These are phyloP conservation scores for Calcarius ornatus DNA, from an alignment of 2,113 vertebrate genomes.

Conservation along the genomic window DNA sequence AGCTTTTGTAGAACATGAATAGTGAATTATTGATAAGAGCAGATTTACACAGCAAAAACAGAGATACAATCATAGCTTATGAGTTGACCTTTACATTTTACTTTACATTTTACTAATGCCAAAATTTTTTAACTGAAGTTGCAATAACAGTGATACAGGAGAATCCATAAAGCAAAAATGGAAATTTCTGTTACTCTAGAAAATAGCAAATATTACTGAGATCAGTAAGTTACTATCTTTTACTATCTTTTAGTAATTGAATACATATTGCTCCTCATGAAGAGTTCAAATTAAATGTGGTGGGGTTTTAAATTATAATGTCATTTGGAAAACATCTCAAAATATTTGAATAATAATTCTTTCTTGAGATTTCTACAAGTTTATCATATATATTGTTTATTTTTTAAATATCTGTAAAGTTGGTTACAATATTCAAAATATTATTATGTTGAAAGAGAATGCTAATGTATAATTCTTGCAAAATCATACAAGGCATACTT, in stretches of 20 bases:
- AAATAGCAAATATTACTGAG: conserved; percentile 32
- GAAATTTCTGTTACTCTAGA: not conserved
- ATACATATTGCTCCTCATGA: not conserved
- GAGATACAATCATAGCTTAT: not conserved
- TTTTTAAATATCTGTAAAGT: not conserved
- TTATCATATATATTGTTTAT: not conserved
- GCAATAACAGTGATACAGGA: not conserved
- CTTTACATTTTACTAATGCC: not conserved
- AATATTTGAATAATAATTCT: not conserved
- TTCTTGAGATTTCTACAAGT: not conserved
- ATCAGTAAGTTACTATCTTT: not conserved
- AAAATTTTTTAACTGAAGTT: conserved; percentile 8
- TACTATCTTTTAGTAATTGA: not conserved
- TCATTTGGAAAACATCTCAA: conserved; percentile 24
- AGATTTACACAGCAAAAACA: conserved; percentile 3
- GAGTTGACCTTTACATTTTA: conserved; percentile 1
- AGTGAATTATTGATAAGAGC: conserved; percentile 59
- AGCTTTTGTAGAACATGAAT: conserved; percentile 28
- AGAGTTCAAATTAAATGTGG: conserved; percentile 34
- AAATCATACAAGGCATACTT: not conserved
- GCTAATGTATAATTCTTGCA: not conserved
- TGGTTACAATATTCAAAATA: not conserved
- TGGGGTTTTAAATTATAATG: not conserved
- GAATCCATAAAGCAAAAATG: not conserved
- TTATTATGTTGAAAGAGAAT: not conserved